phyloP scores from a whole-genome alignment of 2,888 invertebrate species.

The Oscheius sp. region DNA sequence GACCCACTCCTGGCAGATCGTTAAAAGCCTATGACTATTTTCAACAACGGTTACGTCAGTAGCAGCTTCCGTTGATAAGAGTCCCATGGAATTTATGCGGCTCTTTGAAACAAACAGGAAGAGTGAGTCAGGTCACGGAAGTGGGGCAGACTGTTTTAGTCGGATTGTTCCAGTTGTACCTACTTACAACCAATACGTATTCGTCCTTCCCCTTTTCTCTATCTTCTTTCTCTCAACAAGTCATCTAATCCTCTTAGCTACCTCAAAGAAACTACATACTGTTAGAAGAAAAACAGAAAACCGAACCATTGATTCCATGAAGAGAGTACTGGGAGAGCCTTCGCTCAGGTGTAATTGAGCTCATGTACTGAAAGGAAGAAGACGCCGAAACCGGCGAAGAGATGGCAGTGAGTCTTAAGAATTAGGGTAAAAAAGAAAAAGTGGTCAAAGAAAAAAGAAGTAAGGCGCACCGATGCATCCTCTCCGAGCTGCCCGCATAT shows the following conservation, averaged over 20 bases:
- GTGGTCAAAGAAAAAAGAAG: background rate
- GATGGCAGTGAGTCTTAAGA: constrained; percentile 7
- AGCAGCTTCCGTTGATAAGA: background rate
- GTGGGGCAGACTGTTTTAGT: background rate
- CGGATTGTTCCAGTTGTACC: too few relatives aligned
- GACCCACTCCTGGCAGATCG: too few relatives aligned
- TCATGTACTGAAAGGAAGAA: constrained; percentile 35
- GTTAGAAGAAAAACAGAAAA: background rate
- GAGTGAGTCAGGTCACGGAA: background rate
- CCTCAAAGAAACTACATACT: too few relatives aligned
- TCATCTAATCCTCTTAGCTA: too few relatives aligned
- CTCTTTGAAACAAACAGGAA: too few relatives aligned
- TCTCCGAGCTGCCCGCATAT: constrained; percentile 1
- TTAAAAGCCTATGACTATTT: too few relatives aligned
- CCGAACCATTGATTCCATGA: constrained; percentile 55
- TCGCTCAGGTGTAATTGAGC: constrained; percentile 40
- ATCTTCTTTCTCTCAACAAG: too few relatives aligned
- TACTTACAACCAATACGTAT: too few relatives aligned
- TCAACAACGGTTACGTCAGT: constrained; percentile 1
- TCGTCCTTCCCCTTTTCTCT: too few relatives aligned
- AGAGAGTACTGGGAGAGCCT: constrained; percentile 51
- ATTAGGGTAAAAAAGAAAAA: background rate
- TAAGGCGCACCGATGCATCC: constrained; percentile 11
- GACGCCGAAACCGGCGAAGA: constrained; percentile 27
- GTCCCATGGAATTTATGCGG: too few relatives aligned